Percentiles rank a stretch among this genome's conserved stretches.
These are phyloP conservation scores for Marronus borbonicus DNA, from an alignment of 2,888 invertebrate genomes.

Conservation along the genomic window DNA sequence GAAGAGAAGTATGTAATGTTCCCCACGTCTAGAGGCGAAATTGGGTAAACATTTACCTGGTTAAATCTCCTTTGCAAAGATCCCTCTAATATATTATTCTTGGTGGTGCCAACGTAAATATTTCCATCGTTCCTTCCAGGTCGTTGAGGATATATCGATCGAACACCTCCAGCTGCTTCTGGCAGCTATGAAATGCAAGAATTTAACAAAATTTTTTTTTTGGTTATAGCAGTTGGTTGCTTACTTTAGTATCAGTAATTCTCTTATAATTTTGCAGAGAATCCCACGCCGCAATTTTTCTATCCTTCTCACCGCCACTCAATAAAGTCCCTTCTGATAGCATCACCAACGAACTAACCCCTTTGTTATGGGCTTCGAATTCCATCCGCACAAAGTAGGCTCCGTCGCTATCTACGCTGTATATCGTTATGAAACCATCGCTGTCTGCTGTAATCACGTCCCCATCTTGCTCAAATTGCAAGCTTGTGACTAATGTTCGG, in stretches of 20 bases:
- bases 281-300: conserved; percentile 94
- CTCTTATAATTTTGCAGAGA: conserved; percentile 91
- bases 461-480: conserved; percentile 93
- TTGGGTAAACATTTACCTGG: conserved; percentile 71
- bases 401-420: conserved; percentile 91
- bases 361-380: conserved; percentile 91
- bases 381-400: conserved; percentile 92
- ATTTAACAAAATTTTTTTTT: conserved; percentile 10
- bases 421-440: conserved; percentile 92
- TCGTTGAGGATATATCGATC: conserved; percentile 90
- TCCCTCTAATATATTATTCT: conserved; percentile 92
- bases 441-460: conserved; percentile 95
- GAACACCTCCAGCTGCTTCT: conserved; percentile 89
- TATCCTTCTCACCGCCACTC: conserved; percentile 92
- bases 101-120: conserved; percentile 92
- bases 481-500: conserved; percentile 86
- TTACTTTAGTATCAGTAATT: conserved; percentile 90
- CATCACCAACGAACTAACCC: conserved; percentile 90
- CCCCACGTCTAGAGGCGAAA: neutral
- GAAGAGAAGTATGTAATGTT: conserved; percentile 18
- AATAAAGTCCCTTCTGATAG: conserved; percentile 91
- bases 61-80: conserved; percentile 91
- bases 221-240: conserved; percentile 34
- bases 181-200: conserved; percentile 76
- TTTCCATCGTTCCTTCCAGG: conserved; percentile 92